phyloP scores from a whole-genome alignment of 2,797 vertebrate species.

The Dicrostonyx torquatus region DNA sequence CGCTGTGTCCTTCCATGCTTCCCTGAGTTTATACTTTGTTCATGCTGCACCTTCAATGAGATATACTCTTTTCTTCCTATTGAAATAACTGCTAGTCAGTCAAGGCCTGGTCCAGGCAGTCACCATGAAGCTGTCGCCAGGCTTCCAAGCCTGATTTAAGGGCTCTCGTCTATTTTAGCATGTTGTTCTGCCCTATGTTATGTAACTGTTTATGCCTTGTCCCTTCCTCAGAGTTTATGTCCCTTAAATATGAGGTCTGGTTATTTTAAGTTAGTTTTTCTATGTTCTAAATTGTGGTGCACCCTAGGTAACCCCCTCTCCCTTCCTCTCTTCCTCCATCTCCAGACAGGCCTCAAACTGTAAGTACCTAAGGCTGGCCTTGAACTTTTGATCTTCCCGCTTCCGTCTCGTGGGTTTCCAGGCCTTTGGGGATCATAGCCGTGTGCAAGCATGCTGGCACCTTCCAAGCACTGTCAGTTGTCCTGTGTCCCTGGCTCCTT shows the following conservation, averaged over 20 bases:
- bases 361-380: not conserved
- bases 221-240: slow-evolving; percentile 1
- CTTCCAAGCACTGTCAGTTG: not conserved
- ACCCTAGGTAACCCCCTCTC: not conserved
- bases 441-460: not conserved
- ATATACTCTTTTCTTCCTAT: slow-evolving; percentile 42
- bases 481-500: not conserved
- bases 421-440: not conserved
- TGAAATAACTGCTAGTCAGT: slow-evolving; percentile 44
- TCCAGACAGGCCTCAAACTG: not conserved
- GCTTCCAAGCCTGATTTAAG: slow-evolving; percentile 37
- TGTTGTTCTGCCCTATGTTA: slow-evolving; percentile 45
- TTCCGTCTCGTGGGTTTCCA: not conserved
- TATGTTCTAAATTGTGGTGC: not conserved
- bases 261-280: slow-evolving; percentile 24
- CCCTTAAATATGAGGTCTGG: slow-evolving; percentile 9
- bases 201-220: slow-evolving; percentile 48
- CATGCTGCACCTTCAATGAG: not conserved
- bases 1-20: not conserved
- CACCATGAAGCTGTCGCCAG: slow-evolving; percentile 40
- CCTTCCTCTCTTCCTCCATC: not conserved
- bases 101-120: slow-evolving; percentile 38
- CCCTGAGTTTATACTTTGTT: slow-evolving; percentile 49
- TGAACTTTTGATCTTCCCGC: not conserved
- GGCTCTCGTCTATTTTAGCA: slow-evolving; percentile 40